phyloP scores from a whole-genome alignment of 1,140 invertebrate genomes.

The Steinernema feltiae region DNA sequence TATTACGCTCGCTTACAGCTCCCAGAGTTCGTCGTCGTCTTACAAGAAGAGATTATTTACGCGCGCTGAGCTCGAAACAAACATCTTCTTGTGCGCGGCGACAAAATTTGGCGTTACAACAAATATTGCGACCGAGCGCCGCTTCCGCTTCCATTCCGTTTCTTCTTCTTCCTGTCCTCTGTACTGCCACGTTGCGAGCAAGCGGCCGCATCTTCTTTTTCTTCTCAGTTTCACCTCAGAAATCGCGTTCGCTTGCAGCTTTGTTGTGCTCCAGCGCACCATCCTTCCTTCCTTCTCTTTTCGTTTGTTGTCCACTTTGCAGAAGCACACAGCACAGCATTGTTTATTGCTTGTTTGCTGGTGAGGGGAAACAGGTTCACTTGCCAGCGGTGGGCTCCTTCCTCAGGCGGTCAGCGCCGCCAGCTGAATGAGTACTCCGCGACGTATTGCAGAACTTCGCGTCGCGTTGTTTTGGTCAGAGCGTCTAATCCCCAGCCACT shows the following conservation, averaged over 20 bases:
- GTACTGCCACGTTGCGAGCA: not conserved
- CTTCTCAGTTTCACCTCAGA: too few species aligned
- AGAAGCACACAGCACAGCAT: not conserved
- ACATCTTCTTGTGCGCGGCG: not conserved
- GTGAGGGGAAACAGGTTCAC: not conserved
- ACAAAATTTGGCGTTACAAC: conserved; percentile 6
- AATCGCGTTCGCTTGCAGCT: too few species aligned
- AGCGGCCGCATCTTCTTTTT: not conserved
- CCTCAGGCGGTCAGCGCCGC: not conserved
- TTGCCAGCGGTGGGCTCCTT: too few species aligned
- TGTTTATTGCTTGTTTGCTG: conserved; percentile 12
- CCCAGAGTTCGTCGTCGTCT: too few species aligned
- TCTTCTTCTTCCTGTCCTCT: not conserved
- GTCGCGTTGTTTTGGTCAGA: conserved; percentile 9
- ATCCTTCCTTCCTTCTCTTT: too few species aligned
- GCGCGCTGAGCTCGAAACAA: not conserved
- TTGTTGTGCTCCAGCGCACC: too few species aligned
- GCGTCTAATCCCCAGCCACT: not conserved
- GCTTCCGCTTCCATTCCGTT: not conserved
- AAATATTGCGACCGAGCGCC: not conserved
- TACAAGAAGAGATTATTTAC: too few species aligned
- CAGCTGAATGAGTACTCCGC: not conserved
- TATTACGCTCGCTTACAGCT: too few species aligned
- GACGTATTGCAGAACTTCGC: not conserved
- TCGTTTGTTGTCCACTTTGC: conserved; percentile 4